Percentiles rank a stretch among this genome's conserved stretches.
Conservation (phyloP, 2,888 invertebrate species). For the Xestia ashworthii region DNA sequence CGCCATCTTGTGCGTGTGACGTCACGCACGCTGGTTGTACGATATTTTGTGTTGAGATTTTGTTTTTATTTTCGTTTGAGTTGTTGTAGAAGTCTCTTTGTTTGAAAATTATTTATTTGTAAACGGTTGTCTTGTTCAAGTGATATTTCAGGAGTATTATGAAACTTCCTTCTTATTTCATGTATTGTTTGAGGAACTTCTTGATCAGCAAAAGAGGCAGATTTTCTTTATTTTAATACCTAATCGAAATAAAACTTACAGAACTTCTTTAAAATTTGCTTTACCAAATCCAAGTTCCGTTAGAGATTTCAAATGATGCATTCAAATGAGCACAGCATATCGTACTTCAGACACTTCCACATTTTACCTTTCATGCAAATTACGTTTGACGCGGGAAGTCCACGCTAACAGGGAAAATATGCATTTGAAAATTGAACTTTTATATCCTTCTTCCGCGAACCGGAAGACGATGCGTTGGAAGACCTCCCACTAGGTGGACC, state of each 20-base stretch:
- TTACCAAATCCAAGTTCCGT: slow-evolving; percentile 1
- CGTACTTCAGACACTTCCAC: slow-evolving; percentile 6
- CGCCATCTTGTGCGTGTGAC: slow-evolving; percentile 79
- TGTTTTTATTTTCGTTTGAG: slow-evolving; percentile 59
- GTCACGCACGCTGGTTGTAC: slow-evolving; percentile 73
- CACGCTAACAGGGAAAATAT: slow-evolving; percentile 22
- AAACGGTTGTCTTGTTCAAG: background rate
- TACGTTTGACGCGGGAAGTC: slow-evolving; percentile 18
- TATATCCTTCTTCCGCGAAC: slow-evolving; percentile 1
- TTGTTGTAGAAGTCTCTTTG: slow-evolving; percentile 7
- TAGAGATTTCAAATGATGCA: slow-evolving; percentile 1
- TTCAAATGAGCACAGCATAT: slow-evolving; percentile 5
- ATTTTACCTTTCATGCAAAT: slow-evolving; percentile 43
- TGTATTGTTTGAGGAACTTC: background rate
- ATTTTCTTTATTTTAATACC: background rate
- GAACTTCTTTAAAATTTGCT: background rate
- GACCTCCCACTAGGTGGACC: too few species aligned
- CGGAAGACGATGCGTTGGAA: too few species aligned
- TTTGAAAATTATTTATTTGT: slow-evolving; percentile 2
- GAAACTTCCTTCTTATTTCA: too few species aligned
- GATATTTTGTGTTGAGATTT: slow-evolving; percentile 68
- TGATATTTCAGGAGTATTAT: background rate
- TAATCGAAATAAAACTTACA: background rate
- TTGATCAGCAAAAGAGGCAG: too few species aligned
- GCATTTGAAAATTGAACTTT: slow-evolving; percentile 36